These are phyloP conservation scores for Himalopsyche anomala DNA, from an alignment of 2,888 invertebrate species.

Conservation along the genomic window DNA sequence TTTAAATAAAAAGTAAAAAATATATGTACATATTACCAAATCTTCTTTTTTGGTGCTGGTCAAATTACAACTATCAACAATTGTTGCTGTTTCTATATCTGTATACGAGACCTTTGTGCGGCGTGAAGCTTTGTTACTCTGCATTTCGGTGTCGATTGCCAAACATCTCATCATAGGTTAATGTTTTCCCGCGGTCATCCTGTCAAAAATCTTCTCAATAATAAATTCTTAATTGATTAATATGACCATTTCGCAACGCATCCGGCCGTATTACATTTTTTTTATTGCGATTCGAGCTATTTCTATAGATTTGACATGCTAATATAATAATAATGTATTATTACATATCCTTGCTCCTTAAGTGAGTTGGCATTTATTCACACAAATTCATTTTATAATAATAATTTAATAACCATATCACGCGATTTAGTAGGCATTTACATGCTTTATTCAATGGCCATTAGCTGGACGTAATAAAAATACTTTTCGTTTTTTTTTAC, in stretches of 20 bases:
- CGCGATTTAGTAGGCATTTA: neutral
- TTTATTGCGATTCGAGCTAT: neutral
- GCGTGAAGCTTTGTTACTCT: neutral
- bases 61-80: no score
- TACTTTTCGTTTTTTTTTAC: no score
- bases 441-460: neutral
- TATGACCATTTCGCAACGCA: constrained; percentile 39
- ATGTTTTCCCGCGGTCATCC: constrained; percentile 50
- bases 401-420: constrained; percentile 29
- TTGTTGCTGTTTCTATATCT: neutral
- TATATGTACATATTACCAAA: no score
- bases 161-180: constrained; percentile 52
- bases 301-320: constrained; percentile 35
- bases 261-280: constrained; percentile 28
- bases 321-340: constrained; percentile 32
- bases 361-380: constrained; percentile 39
- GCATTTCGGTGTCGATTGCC: constrained; percentile 41
- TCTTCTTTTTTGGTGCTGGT: no score
- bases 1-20: no score
- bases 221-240: constrained; percentile 39
- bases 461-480: neutral
- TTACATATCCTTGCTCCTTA: constrained; percentile 11
- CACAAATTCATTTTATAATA: neutral
- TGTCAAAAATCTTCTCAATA: neutral
- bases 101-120: neutral